Conservation (phyloP, 2,888 invertebrate genomes). For the Ariolimax columbianus region DNA sequence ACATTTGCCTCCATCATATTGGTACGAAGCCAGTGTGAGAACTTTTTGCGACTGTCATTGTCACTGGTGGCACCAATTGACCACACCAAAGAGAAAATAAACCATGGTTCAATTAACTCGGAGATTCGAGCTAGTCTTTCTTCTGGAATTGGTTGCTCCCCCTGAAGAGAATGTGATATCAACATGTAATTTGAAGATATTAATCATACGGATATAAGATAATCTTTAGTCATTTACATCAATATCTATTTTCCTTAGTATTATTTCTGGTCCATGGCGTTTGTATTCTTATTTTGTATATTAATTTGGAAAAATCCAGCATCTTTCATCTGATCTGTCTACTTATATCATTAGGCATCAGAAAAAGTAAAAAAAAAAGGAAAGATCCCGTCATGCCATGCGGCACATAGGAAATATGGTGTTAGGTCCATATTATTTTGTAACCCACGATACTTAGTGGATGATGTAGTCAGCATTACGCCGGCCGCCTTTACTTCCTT, state of each 20-base stretch:
- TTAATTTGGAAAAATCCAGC: no score
- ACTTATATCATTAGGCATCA: no score
- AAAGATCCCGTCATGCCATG: no score
- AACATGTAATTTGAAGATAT: neutral
- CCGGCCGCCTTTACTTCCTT: no score
- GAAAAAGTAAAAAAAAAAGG: no score
- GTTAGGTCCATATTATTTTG: no score
- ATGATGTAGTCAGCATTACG: no score
- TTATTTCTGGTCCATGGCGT: neutral
- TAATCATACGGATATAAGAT: neutral
- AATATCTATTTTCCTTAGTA: neutral
- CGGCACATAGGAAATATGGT: no score
- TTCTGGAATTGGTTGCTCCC: slow-evolving; percentile 54
- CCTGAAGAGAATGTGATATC: slow-evolving; percentile 10
- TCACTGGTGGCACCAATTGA: slow-evolving; percentile 87
- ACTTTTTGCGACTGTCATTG: slow-evolving; percentile 82
- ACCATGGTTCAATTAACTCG: slow-evolving; percentile 85
- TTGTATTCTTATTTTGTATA: no score
- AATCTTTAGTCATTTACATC: neutral
- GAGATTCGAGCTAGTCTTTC: slow-evolving; percentile 71
- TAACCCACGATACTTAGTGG: no score
- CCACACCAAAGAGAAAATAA: slow-evolving; percentile 86
- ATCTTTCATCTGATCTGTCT: no score
- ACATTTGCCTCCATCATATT: slow-evolving; percentile 80
- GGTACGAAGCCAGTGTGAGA: slow-evolving; percentile 82